Evolutionary conservation across 2,113 vertebrate genomes (phyloP).

Genomic region (Chrysochloris asiatica): DNA sequence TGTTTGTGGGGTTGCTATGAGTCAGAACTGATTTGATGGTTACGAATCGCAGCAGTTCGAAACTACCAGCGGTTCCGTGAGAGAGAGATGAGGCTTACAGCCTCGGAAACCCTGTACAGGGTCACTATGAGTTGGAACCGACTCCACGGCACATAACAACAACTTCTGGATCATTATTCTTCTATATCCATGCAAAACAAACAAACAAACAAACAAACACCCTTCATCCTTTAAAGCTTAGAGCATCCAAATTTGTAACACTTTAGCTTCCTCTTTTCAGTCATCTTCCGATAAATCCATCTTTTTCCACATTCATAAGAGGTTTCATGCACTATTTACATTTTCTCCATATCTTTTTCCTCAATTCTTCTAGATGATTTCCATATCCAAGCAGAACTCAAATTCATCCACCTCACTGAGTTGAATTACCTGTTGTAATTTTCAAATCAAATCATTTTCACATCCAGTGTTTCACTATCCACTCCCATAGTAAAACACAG

Average conservation of each 20-base stretch:
- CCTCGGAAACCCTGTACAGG: too few relatives aligned
- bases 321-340: background rate
- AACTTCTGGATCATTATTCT: background rate
- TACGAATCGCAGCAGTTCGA: too few relatives aligned
- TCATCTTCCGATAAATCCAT: background rate
- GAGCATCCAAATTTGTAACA: background rate
- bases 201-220: too few relatives aligned
- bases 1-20: too few relatives aligned
- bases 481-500: background rate
- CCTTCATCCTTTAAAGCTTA: background rate
- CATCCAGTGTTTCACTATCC: background rate
- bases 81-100: too few relatives aligned
- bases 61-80: too few relatives aligned
- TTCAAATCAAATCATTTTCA: background rate
- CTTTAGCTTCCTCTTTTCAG: background rate
- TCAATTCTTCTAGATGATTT: background rate
- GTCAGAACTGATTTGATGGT: too few relatives aligned
- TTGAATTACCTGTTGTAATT: background rate
- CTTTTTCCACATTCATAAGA: background rate
- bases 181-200: background rate
- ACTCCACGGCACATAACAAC: too few relatives aligned
- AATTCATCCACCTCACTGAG: background rate
- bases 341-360: background rate
- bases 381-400: background rate
- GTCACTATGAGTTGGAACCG: too few relatives aligned